phyloP scores from a whole-genome alignment of 2,113 vertebrate species.

The Montifringilla adamsi region DNA sequence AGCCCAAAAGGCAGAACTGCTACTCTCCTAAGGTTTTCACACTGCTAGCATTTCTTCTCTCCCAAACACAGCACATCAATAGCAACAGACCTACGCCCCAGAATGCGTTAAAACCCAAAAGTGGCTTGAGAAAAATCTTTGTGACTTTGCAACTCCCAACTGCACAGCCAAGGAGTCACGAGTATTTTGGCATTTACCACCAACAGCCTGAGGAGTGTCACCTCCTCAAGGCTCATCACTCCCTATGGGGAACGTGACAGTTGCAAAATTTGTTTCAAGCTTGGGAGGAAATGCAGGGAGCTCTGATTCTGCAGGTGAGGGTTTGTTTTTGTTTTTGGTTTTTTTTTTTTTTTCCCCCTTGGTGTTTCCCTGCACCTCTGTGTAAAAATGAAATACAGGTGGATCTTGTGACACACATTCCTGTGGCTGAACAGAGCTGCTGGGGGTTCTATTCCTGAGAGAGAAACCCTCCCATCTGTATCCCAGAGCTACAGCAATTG shows the following conservation, averaged over 20 bases:
- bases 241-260: background rate
- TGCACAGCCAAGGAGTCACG: background rate
- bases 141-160: background rate
- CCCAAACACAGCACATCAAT: background rate
- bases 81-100: background rate
- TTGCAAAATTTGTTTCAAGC: background rate
- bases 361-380: background rate
- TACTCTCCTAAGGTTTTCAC: background rate
- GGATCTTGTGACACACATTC: background rate
- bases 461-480: background rate
- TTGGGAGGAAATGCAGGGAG: background rate
- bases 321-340: too few species aligned
- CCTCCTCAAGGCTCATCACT: background rate
- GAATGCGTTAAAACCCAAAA: background rate
- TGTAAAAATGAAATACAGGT: background rate
- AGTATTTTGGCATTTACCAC: background rate
- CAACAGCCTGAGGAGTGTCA: background rate
- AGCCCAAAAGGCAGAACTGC: background rate
- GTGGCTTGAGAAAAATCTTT: background rate
- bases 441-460: background rate
- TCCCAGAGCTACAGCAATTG: background rate
- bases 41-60: background rate
- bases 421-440: background rate
- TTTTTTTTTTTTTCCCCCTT: background rate
- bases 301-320: background rate